A percentile compares a stretch with the other conserved stretches of the same genome.
Conservation (phyloP, 2,113 vertebrate genomes). For the Sorex fumeus region DNA sequence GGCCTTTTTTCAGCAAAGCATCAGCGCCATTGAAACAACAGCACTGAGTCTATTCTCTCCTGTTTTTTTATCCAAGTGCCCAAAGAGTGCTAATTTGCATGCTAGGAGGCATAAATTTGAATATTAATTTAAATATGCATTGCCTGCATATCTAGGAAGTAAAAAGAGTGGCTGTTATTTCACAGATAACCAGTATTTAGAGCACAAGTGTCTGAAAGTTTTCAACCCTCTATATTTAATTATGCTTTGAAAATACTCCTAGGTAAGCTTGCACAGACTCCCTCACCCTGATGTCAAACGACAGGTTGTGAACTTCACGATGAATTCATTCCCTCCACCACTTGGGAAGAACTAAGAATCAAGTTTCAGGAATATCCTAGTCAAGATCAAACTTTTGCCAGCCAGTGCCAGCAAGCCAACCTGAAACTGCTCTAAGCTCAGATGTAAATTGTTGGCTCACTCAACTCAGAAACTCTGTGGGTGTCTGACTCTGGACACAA, state of each 20-base stretch:
- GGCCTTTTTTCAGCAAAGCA: constrained; percentile 54
- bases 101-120: constrained; percentile 77
- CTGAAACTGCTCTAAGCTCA: background rate
- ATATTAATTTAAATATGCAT: constrained; percentile 76
- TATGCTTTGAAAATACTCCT: constrained; percentile 47
- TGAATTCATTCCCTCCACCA: constrained; percentile 17
- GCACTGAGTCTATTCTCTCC: constrained; percentile 29
- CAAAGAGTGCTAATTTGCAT: constrained; percentile 67
- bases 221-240: constrained; percentile 61
- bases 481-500: background rate
- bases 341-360: constrained; percentile 19
- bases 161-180: constrained; percentile 70
- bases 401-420: constrained; percentile 16
- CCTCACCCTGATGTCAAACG: background rate
- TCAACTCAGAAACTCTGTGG: background rate
- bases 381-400: constrained; percentile 13
- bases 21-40: constrained; percentile 53
- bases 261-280: background rate
- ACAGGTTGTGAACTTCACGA: constrained; percentile 1
- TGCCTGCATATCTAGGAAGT: constrained; percentile 76
- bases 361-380: background rate
- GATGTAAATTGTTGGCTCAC: background rate
- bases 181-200: constrained; percentile 70
- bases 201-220: constrained; percentile 16
- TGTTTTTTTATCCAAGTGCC: constrained; percentile 51